Percentiles rank a stretch among this genome's conserved stretches.
phyloP scores from a whole-genome alignment of 2,113 vertebrate species.

The Xyrauchen texanus region DNA sequence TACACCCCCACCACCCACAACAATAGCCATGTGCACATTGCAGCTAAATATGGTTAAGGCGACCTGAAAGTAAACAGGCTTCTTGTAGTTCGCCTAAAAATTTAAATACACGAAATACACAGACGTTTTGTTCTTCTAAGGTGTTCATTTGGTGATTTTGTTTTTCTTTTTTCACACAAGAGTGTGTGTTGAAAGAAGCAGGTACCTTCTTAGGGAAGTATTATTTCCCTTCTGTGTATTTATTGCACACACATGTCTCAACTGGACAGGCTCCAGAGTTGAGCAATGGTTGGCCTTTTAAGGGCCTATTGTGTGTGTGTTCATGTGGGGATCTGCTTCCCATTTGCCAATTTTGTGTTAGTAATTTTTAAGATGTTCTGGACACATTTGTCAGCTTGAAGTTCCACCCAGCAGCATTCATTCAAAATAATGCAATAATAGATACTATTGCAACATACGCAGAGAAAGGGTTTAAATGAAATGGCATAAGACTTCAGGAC shows the following conservation, averaged over 20 bases:
- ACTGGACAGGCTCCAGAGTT: conserved; percentile 62
- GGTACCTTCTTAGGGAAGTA: conserved; percentile 50
- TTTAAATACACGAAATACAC: too few relatives aligned
- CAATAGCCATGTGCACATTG: too few relatives aligned
- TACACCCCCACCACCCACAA: too few relatives aligned
- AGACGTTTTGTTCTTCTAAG: too few relatives aligned
- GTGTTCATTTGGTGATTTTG: too few relatives aligned
- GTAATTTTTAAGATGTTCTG: conserved; percentile 21
- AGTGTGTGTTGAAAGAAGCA: not conserved
- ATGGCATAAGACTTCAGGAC: too few relatives aligned
- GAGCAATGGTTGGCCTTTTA: conserved; percentile 64
- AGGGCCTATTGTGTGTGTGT: conserved; percentile 20
- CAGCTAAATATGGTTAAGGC: too few relatives aligned
- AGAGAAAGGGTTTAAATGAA: not conserved
- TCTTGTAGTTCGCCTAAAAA: too few relatives aligned
- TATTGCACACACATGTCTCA: conserved; percentile 73
- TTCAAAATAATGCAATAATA: not conserved
- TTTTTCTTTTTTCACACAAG: conserved; percentile 42
- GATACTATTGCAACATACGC: not conserved
- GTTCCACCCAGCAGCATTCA: not conserved
- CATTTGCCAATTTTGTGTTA: conserved; percentile 40
- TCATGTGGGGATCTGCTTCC: conserved; percentile 43
- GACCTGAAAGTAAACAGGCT: too few relatives aligned
- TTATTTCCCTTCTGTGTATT: conserved; percentile 54
- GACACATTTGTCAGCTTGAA: conserved; percentile 10